Base-by-base conservation (phyloP, 2,113 vertebrate species). In the Cyprinus carpio region DNA sequence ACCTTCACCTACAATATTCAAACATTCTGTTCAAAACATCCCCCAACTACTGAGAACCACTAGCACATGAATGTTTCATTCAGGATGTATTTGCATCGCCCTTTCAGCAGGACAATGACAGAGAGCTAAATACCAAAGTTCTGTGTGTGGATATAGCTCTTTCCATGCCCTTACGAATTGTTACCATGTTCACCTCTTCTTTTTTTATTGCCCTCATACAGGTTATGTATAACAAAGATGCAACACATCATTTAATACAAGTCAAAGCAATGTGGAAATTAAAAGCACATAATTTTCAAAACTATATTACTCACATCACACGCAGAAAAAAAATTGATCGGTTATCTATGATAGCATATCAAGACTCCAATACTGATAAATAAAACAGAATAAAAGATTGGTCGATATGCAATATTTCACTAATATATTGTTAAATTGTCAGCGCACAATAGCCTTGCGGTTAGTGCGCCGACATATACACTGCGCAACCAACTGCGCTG, bases 201-300 rank as follows among this genome's bases (percentile, higher is more conserved):
- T 75, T 85, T 88, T 89, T 91, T 90, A 91, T 91, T 91, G 90
- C 89, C n/a, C n/a, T 91, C 85, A 80, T 64, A 83, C 88, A 87
- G 72, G 85, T 87, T 87, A 84, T 90, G 85, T 80, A 90, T 87
- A 89, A 85, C 60, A 75, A 80, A n/a, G 29, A 88, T 78, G 71
- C 75, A 84, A 54, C 62, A n/a, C 62, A 86, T 40, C 29, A 46
- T 72, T 54, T 18, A 34, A 76, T 64, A 88, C 67, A 75, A 76
- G n/a, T 85, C 76, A 79, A 85, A 82, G 74, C 74, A 77, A 82
- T 25, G 31, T 60, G 27, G 46, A 81, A 82, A 82, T 20, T 37
- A 83, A 86, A 77, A 56, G 56, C 75, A n/a, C n/a, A n/a, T n/a
- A n/a, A n/a, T n/a, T n/a, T 75, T 54, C 15, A 84, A n/a, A 51